phyloP scores from a whole-genome alignment of 2,888 invertebrate genomes.

The Leptinotarsa rubiginosa region DNA sequence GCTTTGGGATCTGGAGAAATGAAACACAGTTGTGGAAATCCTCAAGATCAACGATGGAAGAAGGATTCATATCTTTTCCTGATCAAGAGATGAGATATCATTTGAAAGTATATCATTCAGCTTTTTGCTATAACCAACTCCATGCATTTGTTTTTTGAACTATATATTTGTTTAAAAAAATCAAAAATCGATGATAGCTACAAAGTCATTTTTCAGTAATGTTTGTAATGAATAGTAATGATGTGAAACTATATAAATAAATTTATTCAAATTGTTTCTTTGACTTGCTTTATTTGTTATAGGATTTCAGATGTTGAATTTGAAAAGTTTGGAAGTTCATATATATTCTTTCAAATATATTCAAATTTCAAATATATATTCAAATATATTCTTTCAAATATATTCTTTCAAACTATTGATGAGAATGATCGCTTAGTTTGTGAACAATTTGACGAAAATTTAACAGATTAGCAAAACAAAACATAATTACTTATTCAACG shows the following conservation, averaged over 20 bases:
- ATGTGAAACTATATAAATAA: slow-evolving; percentile 11
- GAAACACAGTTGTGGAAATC: neutral
- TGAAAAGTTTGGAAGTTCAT: too few relatives aligned
- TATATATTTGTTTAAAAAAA: neutral
- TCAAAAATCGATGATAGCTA: neutral
- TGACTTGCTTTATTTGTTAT: neutral
- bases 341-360: too few relatives aligned
- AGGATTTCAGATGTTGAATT: too few relatives aligned
- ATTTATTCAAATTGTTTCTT: slow-evolving; percentile 8
- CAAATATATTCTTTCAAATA: too few relatives aligned
- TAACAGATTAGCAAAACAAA: too few relatives aligned
- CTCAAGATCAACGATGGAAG: neutral
- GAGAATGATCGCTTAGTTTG: too few relatives aligned
- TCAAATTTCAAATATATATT: too few relatives aligned
- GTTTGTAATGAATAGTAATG: slow-evolving; percentile 3
- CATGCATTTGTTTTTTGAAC: slow-evolving; percentile 11
- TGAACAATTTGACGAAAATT: too few relatives aligned
- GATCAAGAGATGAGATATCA: slow-evolving; percentile 5
- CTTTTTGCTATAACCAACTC: slow-evolving; percentile 14
- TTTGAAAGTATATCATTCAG: slow-evolving; percentile 12
- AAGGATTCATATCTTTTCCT: neutral
- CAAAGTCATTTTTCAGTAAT: slow-evolving; percentile 2
- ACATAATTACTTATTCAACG: too few relatives aligned
- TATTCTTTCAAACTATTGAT: too few relatives aligned
- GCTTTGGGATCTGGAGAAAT: slow-evolving; percentile 6